These are phyloP conservation scores for Leistus spinibarbis DNA, from an alignment of 2,888 invertebrate species.

Conservation along the genomic window DNA sequence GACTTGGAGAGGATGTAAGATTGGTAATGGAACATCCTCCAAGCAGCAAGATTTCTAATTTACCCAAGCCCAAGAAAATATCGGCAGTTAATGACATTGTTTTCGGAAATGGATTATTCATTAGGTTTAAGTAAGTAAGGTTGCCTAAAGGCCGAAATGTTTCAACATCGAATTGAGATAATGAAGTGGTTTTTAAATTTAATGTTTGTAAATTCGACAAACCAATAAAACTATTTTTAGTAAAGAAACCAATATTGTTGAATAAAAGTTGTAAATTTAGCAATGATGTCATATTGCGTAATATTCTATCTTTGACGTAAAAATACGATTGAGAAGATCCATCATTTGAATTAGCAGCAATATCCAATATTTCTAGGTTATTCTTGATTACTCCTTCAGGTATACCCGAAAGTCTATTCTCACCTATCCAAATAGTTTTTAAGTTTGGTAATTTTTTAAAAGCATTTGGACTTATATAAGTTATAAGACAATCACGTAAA, in stretches of 20 bases:
- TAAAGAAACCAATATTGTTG: slow-evolving; percentile 62
- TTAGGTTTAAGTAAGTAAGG: slow-evolving; percentile 61
- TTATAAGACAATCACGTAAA: slow-evolving; percentile 61
- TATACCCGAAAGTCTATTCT: slow-evolving; percentile 62
- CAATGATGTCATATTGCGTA: slow-evolving; percentile 59
- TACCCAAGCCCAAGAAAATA: slow-evolving; percentile 60
- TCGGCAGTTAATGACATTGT: slow-evolving; percentile 49
- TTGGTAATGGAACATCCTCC: slow-evolving; percentile 60
- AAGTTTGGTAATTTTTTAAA: slow-evolving; percentile 63
- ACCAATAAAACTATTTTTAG: slow-evolving; percentile 60
- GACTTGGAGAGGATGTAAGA: slow-evolving; percentile 56
- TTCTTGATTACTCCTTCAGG: slow-evolving; percentile 61
- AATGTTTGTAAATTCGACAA: slow-evolving; percentile 59
- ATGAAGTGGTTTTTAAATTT: slow-evolving; percentile 61
- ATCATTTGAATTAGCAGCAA: slow-evolving; percentile 61
- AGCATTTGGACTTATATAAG: slow-evolving; percentile 58
- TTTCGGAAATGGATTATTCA: slow-evolving; percentile 60
- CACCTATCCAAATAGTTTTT: slow-evolving; percentile 59
- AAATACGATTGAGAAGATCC: slow-evolving; percentile 58
- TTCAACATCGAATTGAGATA: slow-evolving; percentile 59
- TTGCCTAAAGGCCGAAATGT: slow-evolving; percentile 59
- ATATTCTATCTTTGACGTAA: slow-evolving; percentile 59
- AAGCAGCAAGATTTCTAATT: slow-evolving; percentile 60
- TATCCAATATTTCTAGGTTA: slow-evolving; percentile 60
- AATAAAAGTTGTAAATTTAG: slow-evolving; percentile 61